phyloP scores from a whole-genome alignment of 2,888 invertebrate genomes.

The Hymenopus coronatus region DNA sequence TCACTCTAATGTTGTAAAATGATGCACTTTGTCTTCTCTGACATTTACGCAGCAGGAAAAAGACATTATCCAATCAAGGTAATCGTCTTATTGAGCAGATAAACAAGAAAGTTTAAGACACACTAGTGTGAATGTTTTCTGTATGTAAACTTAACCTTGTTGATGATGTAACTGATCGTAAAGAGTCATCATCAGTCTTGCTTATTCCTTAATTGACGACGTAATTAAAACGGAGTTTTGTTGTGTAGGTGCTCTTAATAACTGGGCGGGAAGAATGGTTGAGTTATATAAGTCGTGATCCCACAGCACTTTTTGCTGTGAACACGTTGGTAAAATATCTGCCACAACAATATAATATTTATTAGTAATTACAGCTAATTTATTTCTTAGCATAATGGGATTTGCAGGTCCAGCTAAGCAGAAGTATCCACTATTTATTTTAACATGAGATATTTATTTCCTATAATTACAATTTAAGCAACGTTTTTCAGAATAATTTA shows the following conservation, averaged over 20 bases:
- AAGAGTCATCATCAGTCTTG: slow-evolving; percentile 1
- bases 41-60: not conserved
- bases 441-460: not conserved
- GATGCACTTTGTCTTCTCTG: not conserved
- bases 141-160: not conserved
- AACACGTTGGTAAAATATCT: not conserved
- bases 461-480: not conserved
- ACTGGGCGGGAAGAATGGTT: not conserved
- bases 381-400: not conserved
- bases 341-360: not conserved
- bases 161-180: slow-evolving; percentile 6
- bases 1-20: not conserved
- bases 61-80: slow-evolving; percentile 5
- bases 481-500: not conserved
- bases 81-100: not conserved
- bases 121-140: not conserved
- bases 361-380: not conserved
- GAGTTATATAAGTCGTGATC: not conserved
- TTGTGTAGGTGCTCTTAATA: not conserved
- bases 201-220: slow-evolving; percentile 3
- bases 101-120: not conserved
- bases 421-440: not conserved
- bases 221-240: slow-evolving; percentile 7
- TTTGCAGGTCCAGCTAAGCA: not conserved
- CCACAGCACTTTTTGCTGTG: not conserved